Base-by-base conservation (phyloP, 2,797 vertebrate genomes). In the Lepus oiostolus region DNA sequence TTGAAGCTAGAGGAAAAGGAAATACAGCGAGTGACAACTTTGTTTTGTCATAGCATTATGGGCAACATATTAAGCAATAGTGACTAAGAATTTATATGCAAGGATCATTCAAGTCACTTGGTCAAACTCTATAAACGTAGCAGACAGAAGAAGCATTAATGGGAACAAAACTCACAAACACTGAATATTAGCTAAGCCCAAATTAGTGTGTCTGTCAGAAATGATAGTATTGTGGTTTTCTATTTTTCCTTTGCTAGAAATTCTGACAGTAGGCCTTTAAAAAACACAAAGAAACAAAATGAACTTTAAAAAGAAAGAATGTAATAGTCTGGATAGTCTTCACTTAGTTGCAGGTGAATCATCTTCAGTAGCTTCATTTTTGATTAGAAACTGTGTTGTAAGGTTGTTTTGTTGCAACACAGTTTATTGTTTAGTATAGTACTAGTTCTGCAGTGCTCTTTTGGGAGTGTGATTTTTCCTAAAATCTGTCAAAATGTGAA, bases 381-480 rank as follows among this genome's bases (percentile, higher is more conserved):
- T 94, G 21, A 60, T 91, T 3, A 85, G 30, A 47, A 47, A 58
- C 77, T 92, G 88, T 90, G 30, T 91, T 86, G 86, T 11, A 77
- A 52, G 91, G 30, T 24, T 50, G 30, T 96, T 93, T 92, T 22
- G 22, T 75, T 90, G 70, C 76, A 77, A 38, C 95, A 52, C 14
- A 32, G 8, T 67, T 82, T 94, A 71, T 60, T 92, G 42, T 88
- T 88, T 72, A 4, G 19, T 88, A 3, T 74, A 77, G 35, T 82
- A 58, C n/a, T 86, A 7, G 42, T 94, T 91, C 26, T 50, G 70
- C 60, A 94, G 5, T 79, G 42, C 67, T 54, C 1, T 75, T 90
- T 83, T 91, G 80, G 62, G 85, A 79, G 7, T 91, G 92, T 88
- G 67, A 9, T 75, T 95, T 92, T 58, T 94, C 58, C 47, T 92